A percentile compares a stretch with the other conserved stretches of the same genome.
Conservation (phyloP, 2,113 vertebrate genomes). For the Cheirogaleus medius region DNA sequence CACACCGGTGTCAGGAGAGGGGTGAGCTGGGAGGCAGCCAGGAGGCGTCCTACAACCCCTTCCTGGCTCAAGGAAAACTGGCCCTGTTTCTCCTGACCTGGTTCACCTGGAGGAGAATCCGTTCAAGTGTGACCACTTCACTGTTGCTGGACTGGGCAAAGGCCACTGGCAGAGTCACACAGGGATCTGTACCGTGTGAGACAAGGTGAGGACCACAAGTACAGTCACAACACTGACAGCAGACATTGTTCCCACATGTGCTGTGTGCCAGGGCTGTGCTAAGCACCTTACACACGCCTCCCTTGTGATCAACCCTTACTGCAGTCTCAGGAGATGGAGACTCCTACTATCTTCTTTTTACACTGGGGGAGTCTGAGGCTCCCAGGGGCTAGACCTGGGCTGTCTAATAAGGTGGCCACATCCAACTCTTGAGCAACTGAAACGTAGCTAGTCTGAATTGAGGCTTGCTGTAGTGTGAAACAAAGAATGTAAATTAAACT, state of each 20-base stretch:
- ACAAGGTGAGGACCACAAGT: background rate
- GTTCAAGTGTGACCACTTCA: background rate
- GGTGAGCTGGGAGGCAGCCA: accelerated
- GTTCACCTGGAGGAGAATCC: background rate
- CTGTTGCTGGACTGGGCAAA: background rate
- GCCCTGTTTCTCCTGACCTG: background rate
- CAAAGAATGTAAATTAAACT: background rate
- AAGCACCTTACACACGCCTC: background rate
- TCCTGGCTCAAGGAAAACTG: background rate
- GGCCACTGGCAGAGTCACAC: accelerated
- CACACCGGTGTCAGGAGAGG: background rate
- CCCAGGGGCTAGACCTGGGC: background rate
- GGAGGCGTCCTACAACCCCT: accelerated
- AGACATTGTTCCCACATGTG: accelerated
- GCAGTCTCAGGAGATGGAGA: background rate
- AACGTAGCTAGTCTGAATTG: background rate
- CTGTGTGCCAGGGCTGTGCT: background rate
- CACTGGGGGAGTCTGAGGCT: background rate
- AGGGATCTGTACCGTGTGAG: background rate
- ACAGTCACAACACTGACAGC: background rate
- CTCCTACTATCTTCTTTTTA: background rate
- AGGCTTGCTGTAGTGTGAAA: background rate
- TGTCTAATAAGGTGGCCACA: too few species aligned
- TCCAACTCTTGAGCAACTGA: background rate
- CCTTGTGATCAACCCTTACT: too few species aligned